Percentiles rank a stretch among this genome's conserved stretches.
Conservation (phyloP, 2,113 vertebrate genomes). For the Numida meleagris region DNA sequence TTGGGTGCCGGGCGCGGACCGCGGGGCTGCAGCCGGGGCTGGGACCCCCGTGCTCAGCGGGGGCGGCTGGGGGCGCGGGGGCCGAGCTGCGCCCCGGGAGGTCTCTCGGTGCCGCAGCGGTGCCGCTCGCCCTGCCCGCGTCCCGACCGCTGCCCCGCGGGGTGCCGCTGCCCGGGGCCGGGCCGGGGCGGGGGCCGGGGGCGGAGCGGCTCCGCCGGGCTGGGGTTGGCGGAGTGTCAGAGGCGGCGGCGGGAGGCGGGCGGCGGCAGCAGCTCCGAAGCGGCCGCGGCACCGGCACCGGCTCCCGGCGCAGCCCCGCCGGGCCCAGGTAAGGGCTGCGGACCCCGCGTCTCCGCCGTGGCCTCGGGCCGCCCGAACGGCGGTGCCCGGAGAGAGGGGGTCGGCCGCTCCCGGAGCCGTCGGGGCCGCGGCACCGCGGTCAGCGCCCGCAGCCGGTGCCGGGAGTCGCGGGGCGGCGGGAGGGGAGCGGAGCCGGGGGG, state of each 20-base stretch:
- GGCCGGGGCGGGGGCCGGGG: neutral
- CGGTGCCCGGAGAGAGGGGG: neutral
- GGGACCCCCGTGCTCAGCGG: neutral
- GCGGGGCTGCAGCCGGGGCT: neutral
- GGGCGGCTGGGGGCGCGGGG: neutral
- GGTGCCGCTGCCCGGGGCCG: neutral
- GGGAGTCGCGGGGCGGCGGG: neutral
- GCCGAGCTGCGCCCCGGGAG: neutral
- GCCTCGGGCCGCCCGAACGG: neutral
- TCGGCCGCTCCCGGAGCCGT: neutral
- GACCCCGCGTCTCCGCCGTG: neutral
- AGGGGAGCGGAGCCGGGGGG: neutral
- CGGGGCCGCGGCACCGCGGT: neutral
- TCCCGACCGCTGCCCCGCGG: neutral
- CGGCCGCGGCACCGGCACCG: neutral
- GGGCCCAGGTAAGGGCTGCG: slow-evolving; percentile 43
- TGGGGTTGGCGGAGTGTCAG: slow-evolving; percentile 14
- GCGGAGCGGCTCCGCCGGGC: slow-evolving; percentile 12
- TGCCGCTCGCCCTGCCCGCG: neutral
- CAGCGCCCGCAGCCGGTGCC: no score
- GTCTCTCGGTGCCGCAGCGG: no score
- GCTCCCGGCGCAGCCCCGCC: neutral
- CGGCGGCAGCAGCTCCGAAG: slow-evolving; percentile 2
- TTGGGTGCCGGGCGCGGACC: neutral
- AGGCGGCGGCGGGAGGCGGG: neutral